A percentile compares a stretch with the other conserved stretches of the same genome.
Evolutionary conservation across 2,888 invertebrate genomes (phyloP).

Genomic region (Platycheirus rosarum): DNA sequence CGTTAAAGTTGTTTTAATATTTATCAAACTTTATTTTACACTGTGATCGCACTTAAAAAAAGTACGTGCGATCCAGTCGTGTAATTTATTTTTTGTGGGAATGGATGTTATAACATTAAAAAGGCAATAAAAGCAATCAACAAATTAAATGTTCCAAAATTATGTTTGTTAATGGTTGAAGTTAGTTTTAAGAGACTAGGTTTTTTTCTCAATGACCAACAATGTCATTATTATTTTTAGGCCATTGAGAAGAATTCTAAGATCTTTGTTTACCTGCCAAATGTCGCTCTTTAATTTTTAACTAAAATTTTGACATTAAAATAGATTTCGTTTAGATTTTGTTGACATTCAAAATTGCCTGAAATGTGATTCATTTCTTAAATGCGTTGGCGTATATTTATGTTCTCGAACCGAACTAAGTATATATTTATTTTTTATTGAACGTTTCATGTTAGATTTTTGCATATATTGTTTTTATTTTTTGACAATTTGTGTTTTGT

Average conservation of each 20-base stretch:
- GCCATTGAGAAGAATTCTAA: no score
- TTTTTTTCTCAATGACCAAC: not conserved
- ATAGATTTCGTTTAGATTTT: not conserved
- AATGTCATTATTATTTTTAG: no score
- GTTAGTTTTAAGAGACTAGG: not conserved
- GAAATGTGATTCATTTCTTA: not conserved
- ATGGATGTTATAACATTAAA: not conserved
- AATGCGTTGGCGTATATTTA: not conserved
- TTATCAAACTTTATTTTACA: no score
- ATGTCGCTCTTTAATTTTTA: not conserved
- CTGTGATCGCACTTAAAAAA: no score
- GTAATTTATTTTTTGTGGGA: not conserved
- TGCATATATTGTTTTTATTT: not conserved
- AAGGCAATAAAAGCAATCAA: conserved; percentile 6
- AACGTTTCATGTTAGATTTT: not conserved
- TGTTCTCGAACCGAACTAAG: not conserved
- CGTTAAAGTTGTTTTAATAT: no score
- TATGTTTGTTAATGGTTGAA: not conserved
- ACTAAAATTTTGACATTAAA: not conserved
- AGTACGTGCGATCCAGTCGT: no score
- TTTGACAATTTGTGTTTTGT: not conserved
- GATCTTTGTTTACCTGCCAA: no score
- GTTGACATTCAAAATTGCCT: not conserved
- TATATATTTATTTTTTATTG: not conserved
- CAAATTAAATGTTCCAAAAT: conserved; percentile 10